Evolutionary conservation across 2,888 invertebrate species (phyloP).

Genomic region (Plebejus anna): DNA sequence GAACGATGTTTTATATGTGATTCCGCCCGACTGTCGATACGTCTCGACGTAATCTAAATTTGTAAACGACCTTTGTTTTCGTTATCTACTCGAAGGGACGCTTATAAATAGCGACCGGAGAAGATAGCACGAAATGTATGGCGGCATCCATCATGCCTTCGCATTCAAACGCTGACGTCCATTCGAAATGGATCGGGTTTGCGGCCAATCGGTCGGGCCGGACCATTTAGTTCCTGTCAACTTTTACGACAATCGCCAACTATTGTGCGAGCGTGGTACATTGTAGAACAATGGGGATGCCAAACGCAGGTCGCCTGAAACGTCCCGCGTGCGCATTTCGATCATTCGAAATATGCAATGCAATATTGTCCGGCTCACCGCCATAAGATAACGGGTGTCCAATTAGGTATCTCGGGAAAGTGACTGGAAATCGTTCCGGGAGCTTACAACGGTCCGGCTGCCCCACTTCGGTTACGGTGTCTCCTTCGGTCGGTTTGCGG

Average conservation of each 20-base stretch:
- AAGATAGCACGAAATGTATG: constrained; percentile 51
- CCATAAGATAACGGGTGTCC: constrained; percentile 45
- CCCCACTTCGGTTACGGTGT: constrained; percentile 59
- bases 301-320: constrained; percentile 42
- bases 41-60: constrained; percentile 33
- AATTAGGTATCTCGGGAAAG: constrained; percentile 48
- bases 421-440: constrained; percentile 53
- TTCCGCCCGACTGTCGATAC: constrained; percentile 32
- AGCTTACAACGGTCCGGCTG: constrained; percentile 60
- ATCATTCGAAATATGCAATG: constrained; percentile 45
- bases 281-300: constrained; percentile 52
- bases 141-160: constrained; percentile 52
- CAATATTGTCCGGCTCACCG: constrained; percentile 48
- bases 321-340: constrained; percentile 39
- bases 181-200: constrained; percentile 53
- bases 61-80: constrained; percentile 31
- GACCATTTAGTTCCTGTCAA: constrained; percentile 65
- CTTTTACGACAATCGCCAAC: constrained; percentile 56
- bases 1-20: constrained; percentile 32
- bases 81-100: constrained; percentile 34
- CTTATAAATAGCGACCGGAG: constrained; percentile 47
- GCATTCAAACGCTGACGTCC: constrained; percentile 52
- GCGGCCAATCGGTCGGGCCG: constrained; percentile 63
- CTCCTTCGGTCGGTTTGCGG: constrained; percentile 59
- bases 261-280: constrained; percentile 52